Evolutionary conservation across 2,888 invertebrate genomes (phyloP).

Genomic region (Odontocerum albicorne): DNA sequence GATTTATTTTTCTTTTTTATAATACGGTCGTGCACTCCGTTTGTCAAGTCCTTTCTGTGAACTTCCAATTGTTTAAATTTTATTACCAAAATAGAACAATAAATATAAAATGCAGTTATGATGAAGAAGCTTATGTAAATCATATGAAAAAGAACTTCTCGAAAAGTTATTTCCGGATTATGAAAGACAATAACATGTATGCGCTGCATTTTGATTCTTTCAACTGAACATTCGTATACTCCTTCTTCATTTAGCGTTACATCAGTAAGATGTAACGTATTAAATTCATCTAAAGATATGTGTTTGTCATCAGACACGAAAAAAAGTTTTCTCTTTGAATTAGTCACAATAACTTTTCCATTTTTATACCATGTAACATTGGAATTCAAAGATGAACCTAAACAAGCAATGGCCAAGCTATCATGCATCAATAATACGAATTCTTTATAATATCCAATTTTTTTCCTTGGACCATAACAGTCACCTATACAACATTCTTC

Average conservation of each 20-base stretch:
- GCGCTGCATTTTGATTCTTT: constrained; percentile 1
- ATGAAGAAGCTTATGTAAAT: constrained; percentile 12
- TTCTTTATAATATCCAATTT: constrained; percentile 1
- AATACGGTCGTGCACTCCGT: too few species aligned
- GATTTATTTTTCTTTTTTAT: too few species aligned
- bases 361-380: constrained; percentile 24
- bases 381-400: constrained; percentile 9
- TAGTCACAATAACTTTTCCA: not conserved
- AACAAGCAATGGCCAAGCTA: constrained; percentile 8
- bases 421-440: constrained; percentile 2
- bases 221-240: constrained; percentile 15
- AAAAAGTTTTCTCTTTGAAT: not conserved
- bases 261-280: constrained; percentile 12
- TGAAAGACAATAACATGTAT: not conserved
- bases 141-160: constrained; percentile 6
- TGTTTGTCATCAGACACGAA: too few species aligned
- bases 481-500: constrained; percentile 14
- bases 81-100: not conserved
- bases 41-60: too few species aligned
- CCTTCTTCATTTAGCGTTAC: constrained; percentile 3
- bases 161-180: not conserved
- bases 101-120: not conserved
- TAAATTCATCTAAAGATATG: constrained; percentile 14
- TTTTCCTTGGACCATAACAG: not conserved
- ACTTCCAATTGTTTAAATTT: too few species aligned